Conservation (phyloP, 2,113 vertebrate genomes). For the Serinus canaria region DNA sequence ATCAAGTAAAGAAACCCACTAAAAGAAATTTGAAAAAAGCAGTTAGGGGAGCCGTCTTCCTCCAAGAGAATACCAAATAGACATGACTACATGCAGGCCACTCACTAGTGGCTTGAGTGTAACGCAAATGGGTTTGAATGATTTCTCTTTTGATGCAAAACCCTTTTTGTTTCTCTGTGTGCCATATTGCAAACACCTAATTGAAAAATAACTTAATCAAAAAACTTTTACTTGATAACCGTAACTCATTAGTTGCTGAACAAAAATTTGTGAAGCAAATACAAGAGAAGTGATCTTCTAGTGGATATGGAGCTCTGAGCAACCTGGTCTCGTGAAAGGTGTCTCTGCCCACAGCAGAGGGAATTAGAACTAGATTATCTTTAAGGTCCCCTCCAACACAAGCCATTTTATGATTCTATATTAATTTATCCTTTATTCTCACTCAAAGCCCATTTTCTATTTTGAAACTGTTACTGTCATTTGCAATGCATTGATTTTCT, state of each 20-base stretch:
- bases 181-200: background rate
- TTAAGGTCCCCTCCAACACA: background rate
- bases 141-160: background rate
- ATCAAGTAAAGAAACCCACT: background rate
- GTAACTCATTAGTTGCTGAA: background rate
- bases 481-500: background rate
- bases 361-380: background rate
- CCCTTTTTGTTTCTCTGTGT: background rate
- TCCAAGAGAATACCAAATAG: background rate
- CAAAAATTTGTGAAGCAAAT: conserved; percentile 36
- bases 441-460: background rate
- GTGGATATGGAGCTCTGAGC: background rate
- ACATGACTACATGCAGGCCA: background rate
- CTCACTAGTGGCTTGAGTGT: background rate
- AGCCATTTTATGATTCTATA: background rate
- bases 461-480: conserved; percentile 20
- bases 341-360: background rate
- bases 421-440: background rate
- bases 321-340: background rate
- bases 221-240: conserved; percentile 12
- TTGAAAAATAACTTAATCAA: background rate
- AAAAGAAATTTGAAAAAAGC: background rate
- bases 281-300: background rate
- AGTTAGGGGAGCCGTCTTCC: background rate
- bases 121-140: background rate